Base-by-base conservation (phyloP, 2,113 vertebrate genomes). In the Salminus brasiliensis region DNA sequence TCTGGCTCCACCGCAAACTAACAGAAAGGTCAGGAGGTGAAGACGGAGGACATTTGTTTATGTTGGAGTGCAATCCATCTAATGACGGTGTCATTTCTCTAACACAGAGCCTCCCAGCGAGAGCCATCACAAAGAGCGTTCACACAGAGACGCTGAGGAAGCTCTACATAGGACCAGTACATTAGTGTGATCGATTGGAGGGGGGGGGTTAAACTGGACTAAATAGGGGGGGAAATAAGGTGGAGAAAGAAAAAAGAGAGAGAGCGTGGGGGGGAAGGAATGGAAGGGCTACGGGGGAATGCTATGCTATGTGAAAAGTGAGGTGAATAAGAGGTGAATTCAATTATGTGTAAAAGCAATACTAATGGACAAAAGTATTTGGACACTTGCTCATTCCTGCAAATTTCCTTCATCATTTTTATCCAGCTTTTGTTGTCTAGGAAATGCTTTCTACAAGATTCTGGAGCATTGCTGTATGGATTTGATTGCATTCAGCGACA, bases 1-100 rank as follows among this genome's bases (percentile, higher is more conserved):
- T 85, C 73, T 79, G 77, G 82, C 66, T 57, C 39, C 5, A 21
- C 75, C 60, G 30, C 78, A 57, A 71, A 27, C 72, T 68, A 3
- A 21, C 41, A 76, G 59, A 32, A 4, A 63, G 27, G 85, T 84
- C 80, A 81, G 32, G 78, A 82, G 71, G 83, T 79, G 79, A 81
- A 32, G 27, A 5, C 7, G 4, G 70, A 29, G 45, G 27, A 59
- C 23, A 29, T 79, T 74, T 81, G 73, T 84, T 81, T 84, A 74
- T 73, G 72, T 76, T 68, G 74, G 72, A 82, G 69, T 41, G 29
- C 49, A 72, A 68, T 81, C 55, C 85, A 60, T 83, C 47, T 83
- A 76, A 78, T 47, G 69, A 84, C 53, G 66, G 67, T 34, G 80
- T 82, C 69, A 77, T 62, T 39, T 77, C 68, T 36, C 74, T 65